Evolutionary conservation across 2,888 invertebrate genomes (phyloP).

Genomic region (Steromphala cineraria): DNA sequence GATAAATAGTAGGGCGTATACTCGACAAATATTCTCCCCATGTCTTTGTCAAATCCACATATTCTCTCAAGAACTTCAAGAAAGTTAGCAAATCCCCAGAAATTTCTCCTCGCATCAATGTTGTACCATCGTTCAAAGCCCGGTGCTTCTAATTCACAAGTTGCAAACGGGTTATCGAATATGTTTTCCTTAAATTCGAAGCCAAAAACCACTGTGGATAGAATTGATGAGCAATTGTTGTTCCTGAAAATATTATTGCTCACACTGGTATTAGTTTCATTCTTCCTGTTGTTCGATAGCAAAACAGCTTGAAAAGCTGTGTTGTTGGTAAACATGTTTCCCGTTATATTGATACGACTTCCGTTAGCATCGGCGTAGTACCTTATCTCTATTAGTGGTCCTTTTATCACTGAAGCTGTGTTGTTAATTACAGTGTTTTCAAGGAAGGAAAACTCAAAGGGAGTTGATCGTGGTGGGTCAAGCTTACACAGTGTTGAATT

Average conservation of each 20-base stretch:
- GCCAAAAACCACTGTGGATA: background rate
- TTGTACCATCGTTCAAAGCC: background rate
- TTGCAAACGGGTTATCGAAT: conserved; percentile 21
- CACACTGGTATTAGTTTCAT: conserved; percentile 6
- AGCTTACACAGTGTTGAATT: background rate
- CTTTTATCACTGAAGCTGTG: background rate
- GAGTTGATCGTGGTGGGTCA: background rate
- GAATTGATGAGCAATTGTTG: background rate
- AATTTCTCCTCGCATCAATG: conserved; percentile 26
- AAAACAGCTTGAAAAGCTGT: background rate
- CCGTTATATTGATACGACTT: background rate
- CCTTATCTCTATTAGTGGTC: background rate
- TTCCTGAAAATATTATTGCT: conserved; percentile 18
- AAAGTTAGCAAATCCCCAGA: conserved; percentile 10
- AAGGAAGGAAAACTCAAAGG: background rate
- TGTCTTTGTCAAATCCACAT: conserved; percentile 36
- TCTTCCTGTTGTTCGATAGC: background rate
- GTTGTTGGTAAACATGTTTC: background rate
- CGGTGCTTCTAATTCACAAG: background rate
- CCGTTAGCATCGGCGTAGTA: background rate
- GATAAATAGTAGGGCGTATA: conserved; percentile 30
- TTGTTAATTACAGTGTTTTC: background rate
- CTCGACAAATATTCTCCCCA: conserved; percentile 18
- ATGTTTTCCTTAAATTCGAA: conserved; percentile 24
- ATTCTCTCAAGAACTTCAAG: conserved; percentile 16